A percentile compares a stretch with the other conserved stretches of the same genome.
Evolutionary conservation across 2,113 vertebrate species (phyloP).

Genomic region (Sapayoa aenigma): DNA sequence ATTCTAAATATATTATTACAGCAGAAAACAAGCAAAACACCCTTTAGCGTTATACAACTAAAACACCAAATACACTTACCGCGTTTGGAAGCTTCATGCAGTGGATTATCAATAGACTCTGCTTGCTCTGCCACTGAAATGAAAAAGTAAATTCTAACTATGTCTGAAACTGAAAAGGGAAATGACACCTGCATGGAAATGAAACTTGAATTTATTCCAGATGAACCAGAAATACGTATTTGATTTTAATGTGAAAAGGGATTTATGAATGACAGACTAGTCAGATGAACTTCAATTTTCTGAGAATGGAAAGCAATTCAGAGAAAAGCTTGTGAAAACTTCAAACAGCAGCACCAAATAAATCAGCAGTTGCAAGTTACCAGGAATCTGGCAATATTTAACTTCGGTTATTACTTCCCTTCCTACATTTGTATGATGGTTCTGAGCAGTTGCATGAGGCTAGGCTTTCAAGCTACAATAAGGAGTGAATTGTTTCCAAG

Average conservation of each 20-base stretch:
- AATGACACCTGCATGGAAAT: not conserved
- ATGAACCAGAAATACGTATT: not conserved
- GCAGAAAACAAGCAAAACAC: not conserved
- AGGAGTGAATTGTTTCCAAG: not conserved
- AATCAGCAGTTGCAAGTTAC: not conserved
- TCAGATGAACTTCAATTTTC: not conserved
- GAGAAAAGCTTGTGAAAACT: not conserved
- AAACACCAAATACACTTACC: conserved; percentile 72
- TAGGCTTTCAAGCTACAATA: not conserved
- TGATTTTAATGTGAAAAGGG: not conserved
- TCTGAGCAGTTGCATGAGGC: not conserved
- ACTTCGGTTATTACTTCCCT: not conserved
- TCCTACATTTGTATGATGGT: not conserved
- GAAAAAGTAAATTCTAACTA: conserved; percentile 27
- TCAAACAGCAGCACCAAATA: not conserved
- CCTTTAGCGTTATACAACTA: not conserved
- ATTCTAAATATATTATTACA: not conserved
- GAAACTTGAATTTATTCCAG: not conserved
- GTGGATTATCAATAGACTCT: conserved; percentile 94
- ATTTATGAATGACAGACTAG: not conserved
- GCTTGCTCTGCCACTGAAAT: conserved; percentile 91
- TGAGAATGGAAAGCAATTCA: not conserved
- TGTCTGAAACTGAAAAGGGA: not conserved
- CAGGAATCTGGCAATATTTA: not conserved
- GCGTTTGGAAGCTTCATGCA: conserved; percentile 97